Evolutionary conservation across 2,113 vertebrate species (phyloP), one percentile per base, ranked within the genome.

Genomic region (Chloropsis hardwickii): DNA sequence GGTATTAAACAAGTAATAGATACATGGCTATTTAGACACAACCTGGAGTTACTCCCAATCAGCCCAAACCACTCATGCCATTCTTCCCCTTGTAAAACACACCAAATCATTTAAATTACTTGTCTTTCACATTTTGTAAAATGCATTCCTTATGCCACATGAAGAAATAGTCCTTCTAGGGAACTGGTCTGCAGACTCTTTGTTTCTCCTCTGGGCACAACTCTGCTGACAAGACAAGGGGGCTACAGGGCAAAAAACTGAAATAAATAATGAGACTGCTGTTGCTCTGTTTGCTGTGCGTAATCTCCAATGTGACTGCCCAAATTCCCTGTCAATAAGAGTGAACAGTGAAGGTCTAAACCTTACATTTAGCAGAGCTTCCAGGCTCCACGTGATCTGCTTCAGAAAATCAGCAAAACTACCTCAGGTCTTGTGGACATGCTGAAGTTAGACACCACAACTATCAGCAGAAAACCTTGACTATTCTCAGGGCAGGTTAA

Each of bases 1-100:
- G 76, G 65, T 93, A 93, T 81, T 88, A 95, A 88, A 84, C 67
- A 94, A 85, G 76, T 77, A 96, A 95, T 86, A 86, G 3, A 92
- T 13, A 90, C 47, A 66, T n/a, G 58, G 79, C 33, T 93, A 60
- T 88, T 92, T 47, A 92, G 33, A 86, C 35, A 81, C 76, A 93
- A 92, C 72, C 47, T 71, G n/a, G 33, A 86, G 56, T 81, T 88
- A 94, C 35, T 90, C 69, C 54, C 35, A 44, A 54, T 88, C 92
- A 86, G 80, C 24, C 69, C 80, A 95, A 95, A 92, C 57, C n/a
- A 85, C 29, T 88, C 62, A 72, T 42, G 66, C 39, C 58, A 80
- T 72, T 90, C 57, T 85, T 92, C 16, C 40, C 54, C 81, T 53
- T 57, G 53, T 45, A 82, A 96, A 87, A 81, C 79, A 90, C 85